Base-by-base conservation (phyloP, 2,888 invertebrate species). In the Apodemia duryi region DNA sequence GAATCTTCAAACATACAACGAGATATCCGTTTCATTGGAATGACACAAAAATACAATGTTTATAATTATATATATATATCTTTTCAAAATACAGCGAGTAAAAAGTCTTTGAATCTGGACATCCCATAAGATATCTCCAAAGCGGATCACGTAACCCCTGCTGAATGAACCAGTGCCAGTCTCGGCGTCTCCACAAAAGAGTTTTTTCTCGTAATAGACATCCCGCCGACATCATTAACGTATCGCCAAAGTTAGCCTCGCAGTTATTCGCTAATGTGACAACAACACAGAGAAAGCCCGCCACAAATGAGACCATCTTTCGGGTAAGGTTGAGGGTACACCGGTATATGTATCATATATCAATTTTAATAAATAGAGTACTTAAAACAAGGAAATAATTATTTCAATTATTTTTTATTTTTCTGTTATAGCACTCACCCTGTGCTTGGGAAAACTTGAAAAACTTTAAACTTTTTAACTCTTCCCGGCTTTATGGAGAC, bases 201-300 rank as follows among this genome's bases (percentile, higher is more conserved):
- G 85, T 90, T 88, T 89, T 86, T 78, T 77, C 71, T 74, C 77
- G 80, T 79, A 84, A 87, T 86, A 88, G 88, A 88, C 84, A 79
- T 84, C 83, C 83, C 81, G 84, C 77, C 84, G 86, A 85, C 89
- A 89, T 89, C 90, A 88, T 90, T 91, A 90, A 89, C 85, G 89
- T 90, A 90, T 89, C 86, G 88, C 78, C 85, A 75, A 82, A 82
- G 81, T 80, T 80, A 78, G 82, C 75, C 83, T 80, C 80, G 77
- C 86, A 86, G 89, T 86, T 90, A 91, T 90, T 90, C 86, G 88
- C 88, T 90, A 91, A 91, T 91, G 90, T 90, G 91, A 91, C 91
- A 90, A 89, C 88, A 86, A 86, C 85, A 83, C 80, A 88, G 88
- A 86, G 87, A 82, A 85, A 86, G 79, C 84, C 86, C 86, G 88